Percentiles rank a stretch among this genome's conserved stretches.
Conservation (phyloP, 2,797 vertebrate species). For the Nannoperca australis region DNA sequence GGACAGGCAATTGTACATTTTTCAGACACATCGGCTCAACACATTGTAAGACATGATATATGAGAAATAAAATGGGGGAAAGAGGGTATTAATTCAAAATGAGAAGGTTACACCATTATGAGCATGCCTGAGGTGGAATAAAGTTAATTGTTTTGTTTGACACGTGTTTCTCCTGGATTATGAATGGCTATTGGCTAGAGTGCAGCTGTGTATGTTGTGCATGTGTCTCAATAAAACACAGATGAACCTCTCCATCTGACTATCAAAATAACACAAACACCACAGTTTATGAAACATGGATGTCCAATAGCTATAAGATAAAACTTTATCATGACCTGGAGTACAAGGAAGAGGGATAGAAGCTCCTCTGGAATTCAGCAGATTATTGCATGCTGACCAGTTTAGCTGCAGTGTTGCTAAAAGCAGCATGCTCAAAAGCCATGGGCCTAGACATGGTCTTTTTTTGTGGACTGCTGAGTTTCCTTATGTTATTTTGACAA, state of each 20-base stretch:
- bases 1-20: conserved; percentile 66
- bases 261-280: background rate
- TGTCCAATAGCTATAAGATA: background rate
- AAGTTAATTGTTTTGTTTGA: conserved; percentile 21
- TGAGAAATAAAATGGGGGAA: conserved; percentile 23
- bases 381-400: background rate
- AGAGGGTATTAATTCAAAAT: conserved; percentile 37
- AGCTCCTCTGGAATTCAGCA: background rate
- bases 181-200: background rate
- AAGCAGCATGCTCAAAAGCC: too few relatives aligned
- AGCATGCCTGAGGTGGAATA: conserved; percentile 15
- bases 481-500: background rate
- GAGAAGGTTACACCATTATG: conserved; percentile 5
- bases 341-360: background rate
- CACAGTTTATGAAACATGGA: background rate
- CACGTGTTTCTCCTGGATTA: conserved; percentile 13
- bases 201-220: background rate
- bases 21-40: conserved; percentile 47
- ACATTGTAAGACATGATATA: conserved; percentile 23
- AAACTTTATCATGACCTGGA: background rate
- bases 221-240: background rate
- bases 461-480: background rate
- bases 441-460: background rate
- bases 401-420: background rate
- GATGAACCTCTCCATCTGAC: background rate